These are phyloP conservation scores for Cyanocitta stelleri DNA, from an alignment of 2,113 vertebrate genomes.

Conservation along the genomic window DNA sequence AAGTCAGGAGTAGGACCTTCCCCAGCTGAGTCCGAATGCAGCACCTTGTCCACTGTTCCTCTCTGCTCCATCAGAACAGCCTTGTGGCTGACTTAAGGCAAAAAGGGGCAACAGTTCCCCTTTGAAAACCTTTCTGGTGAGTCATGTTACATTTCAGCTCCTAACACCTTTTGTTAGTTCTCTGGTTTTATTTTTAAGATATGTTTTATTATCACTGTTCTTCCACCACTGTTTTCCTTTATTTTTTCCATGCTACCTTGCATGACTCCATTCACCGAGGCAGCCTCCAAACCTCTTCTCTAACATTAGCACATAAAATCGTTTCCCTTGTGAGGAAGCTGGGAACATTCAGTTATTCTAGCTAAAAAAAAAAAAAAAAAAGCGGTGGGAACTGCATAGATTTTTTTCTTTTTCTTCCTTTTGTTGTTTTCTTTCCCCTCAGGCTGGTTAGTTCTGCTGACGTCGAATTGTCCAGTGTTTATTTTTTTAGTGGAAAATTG, in stretches of 20 bases:
- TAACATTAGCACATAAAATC: not conserved
- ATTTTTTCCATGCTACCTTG: not conserved
- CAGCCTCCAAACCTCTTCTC: not conserved
- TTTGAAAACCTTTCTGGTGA: not conserved
- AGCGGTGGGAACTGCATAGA: not conserved
- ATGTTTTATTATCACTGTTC: not conserved
- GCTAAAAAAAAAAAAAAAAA: not conserved
- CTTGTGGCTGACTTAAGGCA: not conserved
- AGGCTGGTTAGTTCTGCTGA: not conserved
- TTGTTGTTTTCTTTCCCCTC: not conserved
- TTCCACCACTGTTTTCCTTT: not conserved
- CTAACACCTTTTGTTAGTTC: not conserved
- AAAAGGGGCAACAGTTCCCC: not conserved
- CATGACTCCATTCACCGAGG: not conserved
- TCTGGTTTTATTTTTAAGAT: not conserved
- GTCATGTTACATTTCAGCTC: not conserved
- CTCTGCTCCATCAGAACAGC: not conserved
- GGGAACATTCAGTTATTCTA: not conserved
- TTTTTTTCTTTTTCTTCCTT: not conserved
- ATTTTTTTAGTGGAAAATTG: not conserved
- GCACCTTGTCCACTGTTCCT: not conserved
- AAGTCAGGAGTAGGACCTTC: not conserved
- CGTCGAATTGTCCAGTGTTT: not conserved
- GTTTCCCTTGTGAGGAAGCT: not conserved
- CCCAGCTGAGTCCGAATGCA: rapidly evolving